A percentile compares a stretch with the other conserved stretches of the same genome.
These are phyloP conservation scores for Capreolus pygargus DNA, from an alignment of 2,113 vertebrate genomes.

Conservation along the genomic window DNA sequence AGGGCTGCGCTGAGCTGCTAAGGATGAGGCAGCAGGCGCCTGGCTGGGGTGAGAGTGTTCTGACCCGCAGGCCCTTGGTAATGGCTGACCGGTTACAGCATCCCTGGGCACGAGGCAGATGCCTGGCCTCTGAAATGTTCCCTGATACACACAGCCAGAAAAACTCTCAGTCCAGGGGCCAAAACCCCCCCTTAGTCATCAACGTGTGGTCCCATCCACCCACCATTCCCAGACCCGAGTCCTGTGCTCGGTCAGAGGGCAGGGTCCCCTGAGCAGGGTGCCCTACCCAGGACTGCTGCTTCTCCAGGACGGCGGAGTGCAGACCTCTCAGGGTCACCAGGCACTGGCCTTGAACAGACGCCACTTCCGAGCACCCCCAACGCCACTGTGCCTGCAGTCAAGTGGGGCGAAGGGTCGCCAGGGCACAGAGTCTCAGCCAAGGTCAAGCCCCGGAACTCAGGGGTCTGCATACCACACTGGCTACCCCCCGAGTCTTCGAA, in stretches of 20 bases:
- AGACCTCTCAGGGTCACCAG: neutral
- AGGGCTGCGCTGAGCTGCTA: neutral
- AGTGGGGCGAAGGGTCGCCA: neutral
- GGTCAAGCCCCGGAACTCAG: neutral
- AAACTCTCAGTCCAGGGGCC: neutral
- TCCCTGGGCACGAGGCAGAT: neutral
- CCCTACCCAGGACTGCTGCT: neutral
- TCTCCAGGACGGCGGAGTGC: accelerated
- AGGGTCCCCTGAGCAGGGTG: neutral
- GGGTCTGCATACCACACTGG: neutral
- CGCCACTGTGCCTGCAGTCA: neutral
- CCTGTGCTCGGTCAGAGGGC: neutral
- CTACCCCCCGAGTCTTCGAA: neutral
- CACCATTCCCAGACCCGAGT: neutral
- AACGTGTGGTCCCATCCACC: too few species aligned
- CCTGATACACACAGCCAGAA: neutral
- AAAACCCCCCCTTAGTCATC: neutral
- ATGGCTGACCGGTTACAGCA: neutral
- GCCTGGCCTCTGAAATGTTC: neutral
- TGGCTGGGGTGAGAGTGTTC: neutral
- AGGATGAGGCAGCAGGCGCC: neutral
- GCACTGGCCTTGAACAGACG: neutral
- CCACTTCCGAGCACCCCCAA: neutral
- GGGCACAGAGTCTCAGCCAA: neutral
- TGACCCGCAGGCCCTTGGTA: neutral